Percentiles rank a stretch among this genome's conserved stretches.
phyloP scores from a whole-genome alignment of 2,113 vertebrate species.

The Eulemur macaco region DNA sequence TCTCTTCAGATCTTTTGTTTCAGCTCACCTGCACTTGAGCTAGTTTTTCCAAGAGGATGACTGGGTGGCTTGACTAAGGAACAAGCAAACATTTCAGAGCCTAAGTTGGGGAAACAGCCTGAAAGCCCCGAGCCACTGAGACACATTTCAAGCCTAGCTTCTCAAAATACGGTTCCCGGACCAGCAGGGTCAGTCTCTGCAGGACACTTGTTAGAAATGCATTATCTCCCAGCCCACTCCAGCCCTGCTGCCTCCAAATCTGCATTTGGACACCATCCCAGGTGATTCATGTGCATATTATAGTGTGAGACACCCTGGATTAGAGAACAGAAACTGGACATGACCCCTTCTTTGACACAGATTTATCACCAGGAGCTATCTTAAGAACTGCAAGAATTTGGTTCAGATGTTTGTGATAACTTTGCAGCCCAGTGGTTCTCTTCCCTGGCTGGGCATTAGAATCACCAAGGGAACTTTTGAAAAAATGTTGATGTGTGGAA shows the following conservation, averaged over 20 bases:
- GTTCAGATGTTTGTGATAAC: not conserved
- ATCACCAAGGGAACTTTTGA: not conserved
- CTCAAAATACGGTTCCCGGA: not conserved
- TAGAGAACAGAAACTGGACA: not conserved
- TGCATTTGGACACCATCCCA: not conserved
- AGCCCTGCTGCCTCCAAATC: not conserved
- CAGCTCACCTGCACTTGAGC: not conserved
- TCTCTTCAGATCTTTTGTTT: conserved; percentile 12
- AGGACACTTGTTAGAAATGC: not conserved
- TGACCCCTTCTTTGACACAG: not conserved
- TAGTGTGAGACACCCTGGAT: not conserved
- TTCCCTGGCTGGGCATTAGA: not conserved
- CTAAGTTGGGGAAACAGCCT: not conserved
- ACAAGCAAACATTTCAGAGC: not conserved
- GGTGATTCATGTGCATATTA: not conserved
- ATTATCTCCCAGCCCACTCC: not conserved
- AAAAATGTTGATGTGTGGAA: not conserved
- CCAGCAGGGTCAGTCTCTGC: no score
- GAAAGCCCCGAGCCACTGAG: not conserved
- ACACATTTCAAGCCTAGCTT: not conserved
- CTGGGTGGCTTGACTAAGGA: not conserved
- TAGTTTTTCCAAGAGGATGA: not conserved
- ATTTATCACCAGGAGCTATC: conserved; percentile 17
- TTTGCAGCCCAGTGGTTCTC: not conserved
- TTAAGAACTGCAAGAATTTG: not conserved